A percentile compares a stretch with the other conserved stretches of the same genome.
Evolutionary conservation across 2,888 invertebrate species (phyloP).

Genomic region (Orthosia gracilis): DNA sequence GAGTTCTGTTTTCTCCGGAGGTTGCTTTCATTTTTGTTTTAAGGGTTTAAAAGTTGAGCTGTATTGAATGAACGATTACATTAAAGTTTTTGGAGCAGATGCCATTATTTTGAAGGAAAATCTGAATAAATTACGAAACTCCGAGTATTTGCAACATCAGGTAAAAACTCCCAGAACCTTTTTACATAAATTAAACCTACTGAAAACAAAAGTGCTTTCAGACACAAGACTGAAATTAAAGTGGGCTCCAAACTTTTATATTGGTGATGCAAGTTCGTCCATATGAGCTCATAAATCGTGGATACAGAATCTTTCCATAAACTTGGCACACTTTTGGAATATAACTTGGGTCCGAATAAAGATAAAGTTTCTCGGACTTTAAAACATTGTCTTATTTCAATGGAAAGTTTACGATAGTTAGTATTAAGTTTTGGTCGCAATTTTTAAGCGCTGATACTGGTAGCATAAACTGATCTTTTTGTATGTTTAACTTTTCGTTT

Average conservation of each 20-base stretch:
- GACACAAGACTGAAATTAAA: slow-evolving; percentile 13
- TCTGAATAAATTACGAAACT: slow-evolving; percentile 19
- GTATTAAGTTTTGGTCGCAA: slow-evolving; percentile 18
- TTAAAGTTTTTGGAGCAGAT: slow-evolving; percentile 4
- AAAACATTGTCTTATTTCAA: slow-evolving; percentile 49
- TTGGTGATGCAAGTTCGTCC: slow-evolving; percentile 45
- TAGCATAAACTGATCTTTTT: neutral
- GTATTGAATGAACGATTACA: neutral
- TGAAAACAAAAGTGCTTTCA: slow-evolving; percentile 38
- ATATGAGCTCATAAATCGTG: slow-evolving; percentile 55
- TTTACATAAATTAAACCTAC: slow-evolving; percentile 4
- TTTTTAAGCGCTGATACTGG: neutral
- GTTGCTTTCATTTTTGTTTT: slow-evolving; percentile 15
- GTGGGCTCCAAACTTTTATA: slow-evolving; percentile 49
- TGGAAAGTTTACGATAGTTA: slow-evolving; percentile 38
- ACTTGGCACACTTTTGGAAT: slow-evolving; percentile 54
- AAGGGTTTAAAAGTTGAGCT: neutral
- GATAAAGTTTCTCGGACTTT: slow-evolving; percentile 46
- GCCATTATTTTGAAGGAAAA: slow-evolving; percentile 5
- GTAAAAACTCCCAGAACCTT: slow-evolving; percentile 17
- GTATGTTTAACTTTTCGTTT: neutral
- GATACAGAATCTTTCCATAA: slow-evolving; percentile 43
- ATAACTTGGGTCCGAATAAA: slow-evolving; percentile 40
- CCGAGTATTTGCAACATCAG: slow-evolving; percentile 8
- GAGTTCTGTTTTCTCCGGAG: slow-evolving; percentile 2